Base-by-base conservation (phyloP, 2,888 invertebrate species). In the Pimpla rufipes region DNA sequence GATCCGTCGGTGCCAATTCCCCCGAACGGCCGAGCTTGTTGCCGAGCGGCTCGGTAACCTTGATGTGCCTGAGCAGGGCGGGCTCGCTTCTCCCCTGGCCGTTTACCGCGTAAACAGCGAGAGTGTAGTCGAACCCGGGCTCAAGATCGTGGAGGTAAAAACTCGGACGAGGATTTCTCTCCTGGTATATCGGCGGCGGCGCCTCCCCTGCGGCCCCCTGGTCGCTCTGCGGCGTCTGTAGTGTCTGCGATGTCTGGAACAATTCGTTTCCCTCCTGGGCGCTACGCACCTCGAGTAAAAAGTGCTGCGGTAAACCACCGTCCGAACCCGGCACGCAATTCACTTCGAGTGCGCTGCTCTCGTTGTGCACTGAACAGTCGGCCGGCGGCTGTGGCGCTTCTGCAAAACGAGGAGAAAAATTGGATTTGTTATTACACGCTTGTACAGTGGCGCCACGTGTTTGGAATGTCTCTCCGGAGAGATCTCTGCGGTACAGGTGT, bases 281-380 rank as follows among this genome's bases (percentile, higher is more conserved):
- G 21, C 91, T 92, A 5, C 91, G 91, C 87, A 97, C 97, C 93
- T 97, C 97, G 86, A 97, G 94, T 76, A 97, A 94, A 93, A 97
- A 98, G 93, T 96, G 96, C 93, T 98, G 97, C 37, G 96, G 95
- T 64, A 97, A 94, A 13, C 97, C 97, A 5, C 97, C 97, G 91
- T 97, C 97, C 91, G 96, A 95, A 59, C 97, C 97, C 0, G 97
- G 96, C 85, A 95, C 94, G 93, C 97, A 97, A 86, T 95, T 95
- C 85, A 96, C 95, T 91, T 96, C 95, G 66, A 97, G 92, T 29
- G 94, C 94, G 0, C 94, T 94, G 78, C 95, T 96, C 89, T 96
- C 95, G 92, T 96, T 96, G 84, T 95, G 94, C 87, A 97, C 93
- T 86, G 95, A 95, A 93, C 97, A 97, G 92, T 96, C 96, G 89